Evolutionary conservation across 2,888 invertebrate species (phyloP).

Genomic region (Eupithecia inturbata): DNA sequence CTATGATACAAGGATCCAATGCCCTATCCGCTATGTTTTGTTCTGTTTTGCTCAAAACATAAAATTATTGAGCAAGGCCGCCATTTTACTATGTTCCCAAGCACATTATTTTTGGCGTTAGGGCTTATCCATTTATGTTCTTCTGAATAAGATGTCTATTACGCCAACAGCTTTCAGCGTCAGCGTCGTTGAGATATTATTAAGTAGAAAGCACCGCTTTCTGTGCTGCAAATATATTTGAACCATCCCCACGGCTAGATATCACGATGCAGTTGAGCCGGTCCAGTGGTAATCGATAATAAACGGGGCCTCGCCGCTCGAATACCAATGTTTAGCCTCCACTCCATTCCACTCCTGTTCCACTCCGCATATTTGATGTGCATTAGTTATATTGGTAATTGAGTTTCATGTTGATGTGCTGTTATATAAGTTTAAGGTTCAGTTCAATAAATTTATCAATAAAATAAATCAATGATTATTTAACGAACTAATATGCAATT

Average conservation of each 20-base stretch:
- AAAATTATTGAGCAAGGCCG: too few species aligned
- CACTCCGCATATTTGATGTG: constrained; percentile 3
- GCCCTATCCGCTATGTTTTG: too few species aligned
- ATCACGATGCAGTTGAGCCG: constrained; percentile 23
- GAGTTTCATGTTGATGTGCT: constrained; percentile 5
- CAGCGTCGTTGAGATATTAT: too few species aligned
- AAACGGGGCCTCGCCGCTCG: constrained; percentile 23
- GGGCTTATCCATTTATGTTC: too few species aligned
- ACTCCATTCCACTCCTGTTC: constrained; percentile 16
- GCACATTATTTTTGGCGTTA: too few species aligned
- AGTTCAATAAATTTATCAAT: not conserved
- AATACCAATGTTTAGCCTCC: constrained; percentile 34
- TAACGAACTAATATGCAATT: not conserved
- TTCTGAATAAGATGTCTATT: too few species aligned
- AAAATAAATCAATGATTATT: not conserved
- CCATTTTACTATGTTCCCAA: too few species aligned
- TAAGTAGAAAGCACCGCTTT: too few species aligned
- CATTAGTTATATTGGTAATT: constrained; percentile 8
- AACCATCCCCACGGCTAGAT: constrained; percentile 16
- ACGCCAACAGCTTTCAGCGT: too few species aligned
- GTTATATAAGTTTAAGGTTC: not conserved
- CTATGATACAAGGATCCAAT: too few species aligned
- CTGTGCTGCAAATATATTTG: not conserved
- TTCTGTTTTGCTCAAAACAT: too few species aligned
- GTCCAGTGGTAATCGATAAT: constrained; percentile 33